Base-by-base conservation (phyloP, 2,888 invertebrate genomes). In the Trichogramma dendrolimi region DNA sequence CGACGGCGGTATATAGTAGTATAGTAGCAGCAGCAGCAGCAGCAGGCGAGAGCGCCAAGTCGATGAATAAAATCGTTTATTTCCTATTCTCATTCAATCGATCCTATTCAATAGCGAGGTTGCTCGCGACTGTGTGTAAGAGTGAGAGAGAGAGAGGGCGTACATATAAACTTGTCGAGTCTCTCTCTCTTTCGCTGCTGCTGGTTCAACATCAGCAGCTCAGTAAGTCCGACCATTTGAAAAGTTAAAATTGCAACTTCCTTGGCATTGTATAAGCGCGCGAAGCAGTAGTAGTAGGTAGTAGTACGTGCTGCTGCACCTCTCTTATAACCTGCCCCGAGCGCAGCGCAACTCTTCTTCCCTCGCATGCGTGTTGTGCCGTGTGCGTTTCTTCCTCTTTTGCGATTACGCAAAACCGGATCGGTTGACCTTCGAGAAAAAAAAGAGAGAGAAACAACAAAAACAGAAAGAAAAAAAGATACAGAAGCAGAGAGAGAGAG, bases 351-450 rank as follows among this genome's bases (percentile, higher is more conserved):
- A 27, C 27, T 27, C 27, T 27, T 27, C 27, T 27, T 27, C 27
- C 27, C 27, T 27, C 27, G 27, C 27, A 27, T 27, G 27, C 27
- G 27, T 27, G 27, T 27, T 27, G 27, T 2, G 64, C 60, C 62
- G 60, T 46, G 59, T 8, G 39, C 6, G 11, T 50, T 50, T 14
- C 50, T 50, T 50, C 50, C 50, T 50, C 14, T 38, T 38, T 50
- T 50, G 57, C 62, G 60, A 64, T 63, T 66, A 66, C 66, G 66
- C 61, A 62, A 66, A 66, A 66, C 66, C 66, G 66, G 66, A 63
- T 66, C 60, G 66, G 55, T 50, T 62, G 63, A 64, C 66, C 66
- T 66, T 66, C 63, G 61, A 63, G 61, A 63, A 51, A 5, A 14
- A 51, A 27, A 27, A 27, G 27, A 27, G 27, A 27, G 27, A 27